Evolutionary conservation across 2,113 vertebrate genomes (phyloP).

Genomic region (Sciurus niger): DNA sequence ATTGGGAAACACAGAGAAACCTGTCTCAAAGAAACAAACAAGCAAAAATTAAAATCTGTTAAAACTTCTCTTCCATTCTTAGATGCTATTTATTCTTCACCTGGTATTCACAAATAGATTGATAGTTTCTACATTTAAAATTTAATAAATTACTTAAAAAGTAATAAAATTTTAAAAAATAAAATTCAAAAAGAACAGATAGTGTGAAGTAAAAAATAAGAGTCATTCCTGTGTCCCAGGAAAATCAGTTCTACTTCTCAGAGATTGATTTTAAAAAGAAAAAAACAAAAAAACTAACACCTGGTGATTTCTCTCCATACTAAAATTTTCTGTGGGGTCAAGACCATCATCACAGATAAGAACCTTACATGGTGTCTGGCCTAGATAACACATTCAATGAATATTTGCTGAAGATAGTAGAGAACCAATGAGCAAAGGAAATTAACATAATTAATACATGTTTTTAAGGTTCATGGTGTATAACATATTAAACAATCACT

Average conservation of each 20-base stretch:
- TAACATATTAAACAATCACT: background rate
- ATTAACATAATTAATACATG: background rate
- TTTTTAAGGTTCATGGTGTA: background rate
- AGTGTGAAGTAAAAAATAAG: background rate
- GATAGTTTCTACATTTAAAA: conserved; percentile 49
- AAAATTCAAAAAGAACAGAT: background rate
- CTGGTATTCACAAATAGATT: background rate
- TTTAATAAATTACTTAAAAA: conserved; percentile 13
- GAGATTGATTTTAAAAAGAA: background rate
- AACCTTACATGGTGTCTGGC: background rate
- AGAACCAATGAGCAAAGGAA: background rate
- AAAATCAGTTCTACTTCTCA: background rate
- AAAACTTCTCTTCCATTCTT: background rate
- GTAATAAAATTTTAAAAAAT: conserved; percentile 16
- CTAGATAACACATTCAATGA: background rate
- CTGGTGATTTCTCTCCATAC: background rate
- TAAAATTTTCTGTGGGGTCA: background rate
- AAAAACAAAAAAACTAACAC: too few relatives aligned
- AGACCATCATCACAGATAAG: background rate
- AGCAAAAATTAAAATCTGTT: background rate
- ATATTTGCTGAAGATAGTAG: background rate
- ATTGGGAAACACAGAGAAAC: background rate
- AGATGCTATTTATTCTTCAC: background rate
- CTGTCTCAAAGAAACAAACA: background rate
- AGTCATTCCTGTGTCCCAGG: background rate